Conservation (phyloP, 2,797 vertebrate species). For the Phoeniculus purpureus region DNA sequence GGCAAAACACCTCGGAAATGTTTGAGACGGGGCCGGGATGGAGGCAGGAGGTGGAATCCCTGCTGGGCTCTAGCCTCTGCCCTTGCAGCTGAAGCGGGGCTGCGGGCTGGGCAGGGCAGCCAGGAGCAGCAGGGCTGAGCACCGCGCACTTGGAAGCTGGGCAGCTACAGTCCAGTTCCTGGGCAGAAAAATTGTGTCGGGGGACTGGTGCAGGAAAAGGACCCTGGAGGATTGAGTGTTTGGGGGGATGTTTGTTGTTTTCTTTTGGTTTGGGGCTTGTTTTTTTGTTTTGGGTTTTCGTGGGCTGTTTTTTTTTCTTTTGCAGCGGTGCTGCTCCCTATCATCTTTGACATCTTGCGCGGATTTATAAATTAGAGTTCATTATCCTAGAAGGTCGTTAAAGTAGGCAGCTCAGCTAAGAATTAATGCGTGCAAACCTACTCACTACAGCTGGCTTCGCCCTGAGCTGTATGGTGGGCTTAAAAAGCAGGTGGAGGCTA, state of each 20-base stretch:
- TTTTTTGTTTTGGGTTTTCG: neutral
- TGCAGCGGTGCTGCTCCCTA: neutral
- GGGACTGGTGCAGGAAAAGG: neutral
- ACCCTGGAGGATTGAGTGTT: neutral
- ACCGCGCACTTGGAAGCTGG: neutral
- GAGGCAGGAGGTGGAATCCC: conserved; percentile 10
- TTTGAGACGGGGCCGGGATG: neutral
- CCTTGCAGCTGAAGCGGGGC: neutral
- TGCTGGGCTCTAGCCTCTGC: neutral
- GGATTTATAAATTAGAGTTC: conserved; percentile 38
- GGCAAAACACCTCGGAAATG: conserved; percentile 12
- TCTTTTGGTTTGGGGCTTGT: neutral
- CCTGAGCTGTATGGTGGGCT: neutral
- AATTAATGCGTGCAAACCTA: neutral
- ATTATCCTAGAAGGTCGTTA: conserved; percentile 22
- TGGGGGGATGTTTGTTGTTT: too few relatives aligned
- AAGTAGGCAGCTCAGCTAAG: conserved; percentile 1
- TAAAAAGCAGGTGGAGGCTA: neutral
- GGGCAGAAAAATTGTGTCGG: rapidly evolving
- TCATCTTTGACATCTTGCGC: conserved; percentile 4
- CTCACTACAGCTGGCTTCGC: conserved; percentile 17
- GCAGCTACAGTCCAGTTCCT: neutral
- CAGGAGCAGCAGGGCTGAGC: neutral
- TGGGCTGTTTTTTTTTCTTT: neutral
- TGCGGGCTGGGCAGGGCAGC: neutral